Base-by-base conservation (phyloP, 2,888 invertebrate genomes). In the Lepas anatifera region DNA sequence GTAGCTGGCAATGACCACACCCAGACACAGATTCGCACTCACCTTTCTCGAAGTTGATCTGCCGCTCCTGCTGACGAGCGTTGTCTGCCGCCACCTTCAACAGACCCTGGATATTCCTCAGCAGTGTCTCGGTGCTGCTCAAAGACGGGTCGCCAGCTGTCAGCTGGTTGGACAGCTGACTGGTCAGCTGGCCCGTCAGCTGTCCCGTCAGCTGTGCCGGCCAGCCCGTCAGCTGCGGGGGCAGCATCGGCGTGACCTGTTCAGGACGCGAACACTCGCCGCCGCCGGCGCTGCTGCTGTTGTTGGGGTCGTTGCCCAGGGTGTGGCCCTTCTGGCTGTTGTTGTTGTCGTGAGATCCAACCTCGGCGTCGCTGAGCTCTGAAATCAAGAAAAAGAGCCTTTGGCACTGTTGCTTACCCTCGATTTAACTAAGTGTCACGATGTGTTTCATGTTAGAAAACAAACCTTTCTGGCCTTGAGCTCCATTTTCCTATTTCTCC, bases 11-110 rank as follows among this genome's bases (percentile, higher is more conserved):
- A n/a, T n/a, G n/a, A n/a, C n/a, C n/a, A n/a, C n/a, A n/a, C n/a
- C n/a, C n/a, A n/a, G n/a, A n/a, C n/a, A n/a, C 37, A 3, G 39
- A 2, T 3, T 3, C 29, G 50, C 25, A 58, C 75, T 73, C 84
- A 96, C 96, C 94, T 90, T 95, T 95, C 83, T 96, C 96, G 81
- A 93, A 92, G 85, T 89, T 92, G 82, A 94, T 90, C 82, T 96
- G 95, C 76, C 95, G 85, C 81, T 97, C 96, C 82, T 95, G 95
- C 79, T 95, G 95, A 77, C 95, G 86, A 70, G 95, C 95, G 82
- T 95, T 95, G 81, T 96, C 95, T 3, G 95, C 95, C n/a, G 96
- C 96, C 73, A 96, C 95, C 82, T 96, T 95, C 74, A 96, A 86
- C 74, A 96, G 85, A 69, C 95, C 95, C 82, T 96, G 95, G 78